A percentile compares a stretch with the other conserved stretches of the same genome.
Evolutionary conservation across 1,140 invertebrate species (phyloP).

Genomic region (Delia radicum): DNA sequence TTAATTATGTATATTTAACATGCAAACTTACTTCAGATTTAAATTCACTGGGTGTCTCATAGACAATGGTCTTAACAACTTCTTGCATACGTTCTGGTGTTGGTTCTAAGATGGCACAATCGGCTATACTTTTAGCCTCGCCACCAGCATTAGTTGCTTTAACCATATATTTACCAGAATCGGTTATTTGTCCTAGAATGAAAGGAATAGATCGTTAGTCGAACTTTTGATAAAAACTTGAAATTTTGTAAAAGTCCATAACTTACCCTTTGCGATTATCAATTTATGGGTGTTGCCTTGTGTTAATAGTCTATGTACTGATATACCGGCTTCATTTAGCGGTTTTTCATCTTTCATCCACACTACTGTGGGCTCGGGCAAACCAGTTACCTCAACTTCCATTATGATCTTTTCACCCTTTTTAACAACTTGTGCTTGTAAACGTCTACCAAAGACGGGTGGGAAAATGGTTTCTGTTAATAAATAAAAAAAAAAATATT

Average conservation of each 20-base stretch:
- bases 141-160: conserved; percentile 72
- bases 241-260: neutral
- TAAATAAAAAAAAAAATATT: neutral
- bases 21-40: conserved; percentile 57
- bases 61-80: conserved; percentile 67
- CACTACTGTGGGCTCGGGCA: conserved; percentile 69
- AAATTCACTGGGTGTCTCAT: conserved; percentile 57
- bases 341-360: conserved; percentile 75
- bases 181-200: conserved; percentile 56
- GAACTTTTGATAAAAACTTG: neutral
- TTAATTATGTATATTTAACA: conserved; percentile 34
- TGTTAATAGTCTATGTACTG: conserved; percentile 59
- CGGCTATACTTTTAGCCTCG: conserved; percentile 75
- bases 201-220: neutral
- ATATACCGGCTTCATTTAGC: conserved; percentile 57
- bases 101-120: conserved; percentile 72
- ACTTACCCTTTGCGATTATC: conserved; percentile 69
- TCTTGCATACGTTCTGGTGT: conserved; percentile 68
- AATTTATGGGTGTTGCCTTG: conserved; percentile 69
- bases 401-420: conserved; percentile 72
- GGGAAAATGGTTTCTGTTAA: conserved; percentile 72
- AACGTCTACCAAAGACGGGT: conserved; percentile 76
- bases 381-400: conserved; percentile 78
- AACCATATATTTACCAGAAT: conserved; percentile 74
- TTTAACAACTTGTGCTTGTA: conserved; percentile 75